Evolutionary conservation across 64 coral and sea anemone species (phyloP), one percentile per base, ranked within the genome.

Genomic region (Acropora tenuis): DNA sequence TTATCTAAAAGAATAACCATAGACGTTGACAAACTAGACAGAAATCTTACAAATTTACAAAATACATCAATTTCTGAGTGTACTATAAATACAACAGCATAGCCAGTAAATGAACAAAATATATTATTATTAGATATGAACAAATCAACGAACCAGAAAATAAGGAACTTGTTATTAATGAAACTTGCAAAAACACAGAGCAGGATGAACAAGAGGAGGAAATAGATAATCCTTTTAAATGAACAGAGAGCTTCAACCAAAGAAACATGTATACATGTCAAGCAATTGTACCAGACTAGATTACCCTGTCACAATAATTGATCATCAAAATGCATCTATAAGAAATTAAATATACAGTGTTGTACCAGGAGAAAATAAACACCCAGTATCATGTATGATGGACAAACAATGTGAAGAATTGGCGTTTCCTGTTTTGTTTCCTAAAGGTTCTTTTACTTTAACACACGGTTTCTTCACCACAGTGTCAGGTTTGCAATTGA

Each of bases 401-500:
- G 83, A 77, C 75, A 91, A 73, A 71, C 53, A 67, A 57, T 92
- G 90, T 91, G 82, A 92, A 75, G 90, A 92, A 87, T 42, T 92
- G 74, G 82, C 90, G 78, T 90, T 90, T 65, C 88, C 88, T 68
- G 88, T 90, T 79, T 78, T 92, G 75, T 92, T 92, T 46, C 80
- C 77, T 43, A 88, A 88, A 79, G 87, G 91, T 47, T 30, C 30
- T 30, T 30, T 30, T 89, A 89, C 73, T 94, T 89, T 48, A 94
- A 89, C 89, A 71, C 87, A 4, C 58, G 80, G 72, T 75, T 94
- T 48, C 60, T 90, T 49, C 87, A 90, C 50, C 52, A 94, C 50
- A 94, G 87, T 94, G 87, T 79, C 20, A 94, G 87, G 69, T 94
- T 94, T 94, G 92, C 92, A 73, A 93, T 9, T 63, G 88, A 89